phyloP scores from a whole-genome alignment of 2,797 vertebrate species.

The Hyperoplus lanceolatus region DNA sequence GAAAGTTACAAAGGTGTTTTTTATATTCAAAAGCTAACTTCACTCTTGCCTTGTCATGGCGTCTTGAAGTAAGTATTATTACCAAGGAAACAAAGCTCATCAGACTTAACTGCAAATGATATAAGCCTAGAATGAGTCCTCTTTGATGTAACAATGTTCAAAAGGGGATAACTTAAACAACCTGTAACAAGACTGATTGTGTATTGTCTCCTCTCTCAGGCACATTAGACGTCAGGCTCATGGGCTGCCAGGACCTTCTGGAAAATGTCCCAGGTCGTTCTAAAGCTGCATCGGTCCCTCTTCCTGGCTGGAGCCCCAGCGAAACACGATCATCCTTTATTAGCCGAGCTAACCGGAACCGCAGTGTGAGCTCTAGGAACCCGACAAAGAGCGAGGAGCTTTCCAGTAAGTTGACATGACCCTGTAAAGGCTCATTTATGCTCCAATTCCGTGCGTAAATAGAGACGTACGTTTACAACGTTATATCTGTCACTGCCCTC shows the following conservation, averaged over 20 bases:
- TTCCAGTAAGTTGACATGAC: slow-evolving; percentile 81
- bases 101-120: background rate
- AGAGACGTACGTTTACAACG: too few species aligned
- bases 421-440: too few species aligned
- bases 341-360: slow-evolving; percentile 90
- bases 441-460: too few species aligned
- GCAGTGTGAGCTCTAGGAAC: slow-evolving; percentile 89
- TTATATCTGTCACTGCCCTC: too few species aligned
- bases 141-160: background rate
- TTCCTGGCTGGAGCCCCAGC: slow-evolving; percentile 87
- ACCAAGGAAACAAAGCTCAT: background rate
- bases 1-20: background rate
- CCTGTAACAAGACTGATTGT: background rate
- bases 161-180: background rate
- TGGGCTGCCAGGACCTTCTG: slow-evolving; percentile 90
- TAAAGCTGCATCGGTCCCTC: slow-evolving; percentile 79
- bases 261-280: slow-evolving; percentile 91
- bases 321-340: slow-evolving; percentile 91
- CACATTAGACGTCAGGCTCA: slow-evolving; percentile 85
- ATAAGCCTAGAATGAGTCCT: too few species aligned
- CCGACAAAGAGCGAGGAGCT: slow-evolving; percentile 89
- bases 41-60: background rate
- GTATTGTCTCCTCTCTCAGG: slow-evolving; percentile 58
- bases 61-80: background rate
- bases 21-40: background rate